Evolutionary conservation across 2,113 vertebrate genomes (phyloP).

Genomic region (Procavia capensis): DNA sequence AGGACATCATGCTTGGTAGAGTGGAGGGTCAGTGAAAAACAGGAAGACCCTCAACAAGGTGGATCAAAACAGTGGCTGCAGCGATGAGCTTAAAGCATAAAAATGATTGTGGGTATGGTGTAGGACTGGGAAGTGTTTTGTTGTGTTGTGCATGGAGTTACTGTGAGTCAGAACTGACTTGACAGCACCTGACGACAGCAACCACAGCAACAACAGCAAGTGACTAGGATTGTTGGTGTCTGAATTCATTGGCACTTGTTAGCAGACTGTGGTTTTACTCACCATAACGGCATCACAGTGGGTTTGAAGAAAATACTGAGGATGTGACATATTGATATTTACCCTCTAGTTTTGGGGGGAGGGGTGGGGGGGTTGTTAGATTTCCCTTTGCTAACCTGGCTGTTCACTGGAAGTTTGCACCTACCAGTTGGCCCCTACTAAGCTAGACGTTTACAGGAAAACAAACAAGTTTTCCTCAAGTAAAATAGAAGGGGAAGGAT

Average conservation of each 20-base stretch:
- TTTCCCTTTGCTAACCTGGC: neutral
- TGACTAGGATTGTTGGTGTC: too few species aligned
- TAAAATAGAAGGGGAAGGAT: neutral
- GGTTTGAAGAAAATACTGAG: neutral
- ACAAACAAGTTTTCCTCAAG: neutral
- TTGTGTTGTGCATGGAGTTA: too few species aligned
- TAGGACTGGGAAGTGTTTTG: too few species aligned
- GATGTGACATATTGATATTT: neutral
- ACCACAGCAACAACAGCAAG: too few species aligned
- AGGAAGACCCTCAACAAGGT: too few species aligned
- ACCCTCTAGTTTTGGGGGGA: neutral
- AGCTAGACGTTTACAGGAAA: neutral
- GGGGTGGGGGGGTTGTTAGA: neutral
- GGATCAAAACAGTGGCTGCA: too few species aligned
- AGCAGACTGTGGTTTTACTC: neutral
- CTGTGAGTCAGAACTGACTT: too few species aligned
- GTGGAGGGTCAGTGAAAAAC: too few species aligned
- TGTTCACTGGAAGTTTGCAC: neutral
- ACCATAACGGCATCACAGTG: neutral
- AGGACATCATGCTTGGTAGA: too few species aligned
- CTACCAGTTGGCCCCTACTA: neutral
- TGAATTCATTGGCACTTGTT: neutral
- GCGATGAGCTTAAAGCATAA: too few species aligned
- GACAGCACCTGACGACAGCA: too few species aligned
- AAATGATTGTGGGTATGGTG: too few species aligned